Percentiles rank a stretch among this genome's conserved stretches.
phyloP scores from a whole-genome alignment of 2,888 invertebrate genomes.

The Alloscopus bannaensis region DNA sequence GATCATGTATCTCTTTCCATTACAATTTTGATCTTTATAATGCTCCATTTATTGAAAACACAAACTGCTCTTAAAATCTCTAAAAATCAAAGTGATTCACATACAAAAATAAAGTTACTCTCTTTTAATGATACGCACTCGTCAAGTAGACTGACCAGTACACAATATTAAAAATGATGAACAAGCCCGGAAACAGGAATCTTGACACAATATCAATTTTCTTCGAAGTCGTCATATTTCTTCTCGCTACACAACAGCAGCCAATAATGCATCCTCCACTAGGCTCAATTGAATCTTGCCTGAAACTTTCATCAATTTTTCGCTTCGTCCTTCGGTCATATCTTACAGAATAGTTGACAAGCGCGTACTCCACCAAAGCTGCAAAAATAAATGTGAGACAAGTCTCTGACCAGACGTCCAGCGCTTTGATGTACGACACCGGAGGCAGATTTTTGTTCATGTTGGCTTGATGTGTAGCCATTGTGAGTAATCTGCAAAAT shows the following conservation, averaged over 20 bases:
- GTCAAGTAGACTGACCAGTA: background rate
- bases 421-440: slow-evolving; percentile 79
- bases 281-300: background rate
- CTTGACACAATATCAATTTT: background rate
- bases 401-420: slow-evolving; percentile 77
- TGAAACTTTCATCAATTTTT: background rate
- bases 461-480: background rate
- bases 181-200: background rate
- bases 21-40: too few species aligned
- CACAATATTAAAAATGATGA: background rate
- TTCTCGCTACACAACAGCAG: background rate
- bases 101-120: too few species aligned
- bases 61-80: too few species aligned
- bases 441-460: slow-evolving; percentile 75
- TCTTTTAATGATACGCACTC: too few species aligned
- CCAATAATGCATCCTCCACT: background rate
- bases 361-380: slow-evolving; percentile 78
- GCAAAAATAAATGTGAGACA: slow-evolving; percentile 79
- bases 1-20: too few species aligned
- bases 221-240: background rate
- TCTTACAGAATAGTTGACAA: slow-evolving; percentile 77
- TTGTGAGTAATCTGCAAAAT: too few species aligned
- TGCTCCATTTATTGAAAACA: too few species aligned
- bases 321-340: background rate
- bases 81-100: too few species aligned